phyloP scores from a whole-genome alignment of 2,888 invertebrate species.

The Ctena decussata region DNA sequence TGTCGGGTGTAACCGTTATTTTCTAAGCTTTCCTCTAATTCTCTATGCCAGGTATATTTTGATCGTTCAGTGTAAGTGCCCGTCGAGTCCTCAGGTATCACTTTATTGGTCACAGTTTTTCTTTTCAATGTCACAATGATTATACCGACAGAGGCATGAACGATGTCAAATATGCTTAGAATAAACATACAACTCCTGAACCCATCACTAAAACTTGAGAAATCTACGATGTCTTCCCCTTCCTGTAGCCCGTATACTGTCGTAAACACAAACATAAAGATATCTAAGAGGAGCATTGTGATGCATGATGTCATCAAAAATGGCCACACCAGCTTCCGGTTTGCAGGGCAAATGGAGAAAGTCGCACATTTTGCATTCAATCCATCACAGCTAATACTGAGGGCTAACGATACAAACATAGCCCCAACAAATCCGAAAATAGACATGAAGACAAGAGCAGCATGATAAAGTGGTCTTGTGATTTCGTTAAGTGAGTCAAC shows the following conservation, averaged over 20 bases:
- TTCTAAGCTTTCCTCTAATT: too few species aligned
- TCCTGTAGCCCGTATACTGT: constrained; percentile 13
- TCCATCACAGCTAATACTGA: neutral
- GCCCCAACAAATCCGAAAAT: neutral
- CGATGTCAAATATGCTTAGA: constrained; percentile 20
- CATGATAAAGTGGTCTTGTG: neutral
- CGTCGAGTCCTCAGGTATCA: constrained; percentile 13
- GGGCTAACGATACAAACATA: constrained; percentile 1
- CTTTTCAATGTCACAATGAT: neutral
- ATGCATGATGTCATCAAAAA: neutral
- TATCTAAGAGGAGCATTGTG: constrained; percentile 7
- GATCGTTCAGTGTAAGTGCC: constrained; percentile 11
- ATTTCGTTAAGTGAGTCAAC: neutral
- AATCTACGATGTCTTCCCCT: constrained; percentile 10
- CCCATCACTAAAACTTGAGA: constrained; percentile 16
- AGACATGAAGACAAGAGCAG: neutral
- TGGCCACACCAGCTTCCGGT: constrained; percentile 3
- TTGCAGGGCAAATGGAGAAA: neutral
- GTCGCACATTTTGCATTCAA: neutral
- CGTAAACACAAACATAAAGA: constrained; percentile 16
- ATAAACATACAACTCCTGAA: constrained; percentile 20
- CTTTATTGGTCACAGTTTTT: neutral
- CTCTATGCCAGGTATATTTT: neutral
- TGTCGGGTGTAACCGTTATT: too few species aligned
- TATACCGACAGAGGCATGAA: constrained; percentile 12